Conservation (phyloP, 2,113 vertebrate genomes). For the Etia nguti region DNA sequence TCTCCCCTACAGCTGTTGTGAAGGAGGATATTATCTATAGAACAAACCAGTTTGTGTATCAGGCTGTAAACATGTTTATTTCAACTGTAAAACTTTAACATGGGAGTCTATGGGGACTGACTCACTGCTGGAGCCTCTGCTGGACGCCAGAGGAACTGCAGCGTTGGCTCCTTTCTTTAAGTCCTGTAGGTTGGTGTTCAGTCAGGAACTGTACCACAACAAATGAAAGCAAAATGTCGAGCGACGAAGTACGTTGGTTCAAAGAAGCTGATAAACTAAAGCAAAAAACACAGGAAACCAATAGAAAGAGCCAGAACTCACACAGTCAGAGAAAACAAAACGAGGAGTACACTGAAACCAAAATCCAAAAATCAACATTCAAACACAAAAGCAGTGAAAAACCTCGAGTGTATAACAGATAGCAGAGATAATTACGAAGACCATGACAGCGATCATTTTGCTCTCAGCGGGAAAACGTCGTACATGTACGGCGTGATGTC, state of each 20-base stretch:
- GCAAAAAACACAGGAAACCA: background rate
- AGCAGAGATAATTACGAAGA: background rate
- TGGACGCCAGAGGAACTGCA: background rate
- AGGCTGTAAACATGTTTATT: background rate
- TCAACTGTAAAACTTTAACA: background rate
- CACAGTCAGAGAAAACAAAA: background rate
- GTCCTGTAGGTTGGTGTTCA: background rate
- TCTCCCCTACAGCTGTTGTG: background rate
- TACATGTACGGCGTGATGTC: accelerated
- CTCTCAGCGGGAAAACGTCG: background rate
- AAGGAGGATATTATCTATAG: background rate
- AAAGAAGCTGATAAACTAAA: background rate
- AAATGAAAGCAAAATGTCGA: background rate
- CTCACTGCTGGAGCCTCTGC: background rate
- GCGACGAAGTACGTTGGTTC: accelerated
- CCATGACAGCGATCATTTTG: background rate
- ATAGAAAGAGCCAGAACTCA: background rate
- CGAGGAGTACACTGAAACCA: background rate
- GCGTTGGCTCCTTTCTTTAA: accelerated
- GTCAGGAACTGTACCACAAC: background rate
- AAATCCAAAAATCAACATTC: background rate
- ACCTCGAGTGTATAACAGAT: background rate
- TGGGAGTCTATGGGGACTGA: background rate
- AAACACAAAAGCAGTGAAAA: accelerated
- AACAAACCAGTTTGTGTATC: background rate